phyloP scores from a whole-genome alignment of 2,797 vertebrate genomes.

The Crocidura indochinensis region DNA sequence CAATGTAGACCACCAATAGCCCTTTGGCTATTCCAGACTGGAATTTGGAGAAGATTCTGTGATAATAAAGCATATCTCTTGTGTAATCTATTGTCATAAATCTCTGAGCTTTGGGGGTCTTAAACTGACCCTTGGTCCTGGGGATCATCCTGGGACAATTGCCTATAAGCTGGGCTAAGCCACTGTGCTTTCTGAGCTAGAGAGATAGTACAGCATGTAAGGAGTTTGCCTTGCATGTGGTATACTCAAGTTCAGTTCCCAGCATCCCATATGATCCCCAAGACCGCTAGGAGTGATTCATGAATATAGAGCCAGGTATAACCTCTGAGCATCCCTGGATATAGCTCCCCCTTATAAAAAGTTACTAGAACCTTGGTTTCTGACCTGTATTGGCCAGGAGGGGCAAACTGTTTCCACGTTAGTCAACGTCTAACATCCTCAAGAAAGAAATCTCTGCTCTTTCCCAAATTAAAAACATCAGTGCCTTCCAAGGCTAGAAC shows the following conservation, averaged over 20 bases:
- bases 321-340: too few species aligned
- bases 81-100: not conserved
- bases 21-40: not conserved
- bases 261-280: too few species aligned
- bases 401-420: not conserved
- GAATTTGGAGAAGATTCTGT: constrained; percentile 20
- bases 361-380: constrained; percentile 14
- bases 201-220: too few species aligned
- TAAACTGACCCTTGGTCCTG: constrained; percentile 4
- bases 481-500: constrained; percentile 34
- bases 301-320: too few species aligned
- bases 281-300: too few species aligned
- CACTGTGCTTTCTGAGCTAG: not conserved
- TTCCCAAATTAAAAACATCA: constrained; percentile 15
- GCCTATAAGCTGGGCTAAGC: not conserved
- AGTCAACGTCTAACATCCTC: not conserved
- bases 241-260: too few species aligned
- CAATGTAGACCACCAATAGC: not conserved
- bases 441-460: constrained; percentile 37
- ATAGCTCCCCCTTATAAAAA: too few species aligned
- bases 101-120: not conserved
- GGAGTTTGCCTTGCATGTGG: too few species aligned
- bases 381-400: not conserved
- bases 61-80: not conserved
- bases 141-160: not conserved